Percentiles rank a stretch among this genome's conserved stretches.
These are phyloP conservation scores for Chymomyza caudatula DNA, from an alignment of 2,888 invertebrate species.

Conservation along the genomic window DNA sequence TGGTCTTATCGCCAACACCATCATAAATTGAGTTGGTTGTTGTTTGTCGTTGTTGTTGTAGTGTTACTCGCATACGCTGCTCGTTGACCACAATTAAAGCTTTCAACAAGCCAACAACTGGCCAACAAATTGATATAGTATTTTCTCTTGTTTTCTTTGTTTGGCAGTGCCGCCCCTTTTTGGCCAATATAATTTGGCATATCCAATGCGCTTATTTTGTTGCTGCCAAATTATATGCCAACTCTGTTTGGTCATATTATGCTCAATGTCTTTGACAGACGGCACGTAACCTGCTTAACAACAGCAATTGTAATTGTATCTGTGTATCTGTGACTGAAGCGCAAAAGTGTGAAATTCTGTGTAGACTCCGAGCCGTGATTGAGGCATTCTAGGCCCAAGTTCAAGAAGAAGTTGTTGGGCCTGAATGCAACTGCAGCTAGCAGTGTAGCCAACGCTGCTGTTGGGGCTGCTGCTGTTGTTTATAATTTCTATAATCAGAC, in stretches of 20 bases:
- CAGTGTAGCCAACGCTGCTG: not conserved
- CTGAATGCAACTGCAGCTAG: not conserved
- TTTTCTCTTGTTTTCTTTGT: not conserved
- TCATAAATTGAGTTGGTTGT: constrained; percentile 51
- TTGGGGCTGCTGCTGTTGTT: constrained; percentile 18
- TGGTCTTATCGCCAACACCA: constrained; percentile 61
- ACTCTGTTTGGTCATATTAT: not conserved
- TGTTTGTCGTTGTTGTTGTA: constrained; percentile 15
- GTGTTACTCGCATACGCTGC: constrained; percentile 45
- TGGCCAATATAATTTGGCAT: constrained; percentile 55
- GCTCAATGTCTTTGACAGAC: not conserved
- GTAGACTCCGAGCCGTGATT: constrained; percentile 38
- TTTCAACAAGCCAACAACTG: constrained; percentile 22
- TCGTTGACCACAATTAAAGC: constrained; percentile 54
- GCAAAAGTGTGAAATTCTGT: constrained; percentile 69
- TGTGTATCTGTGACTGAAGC: constrained; percentile 43
- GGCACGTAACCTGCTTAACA: not conserved
- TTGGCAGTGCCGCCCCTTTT: not conserved
- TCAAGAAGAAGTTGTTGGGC: not conserved
- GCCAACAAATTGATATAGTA: not conserved
- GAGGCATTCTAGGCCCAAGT: constrained; percentile 40
- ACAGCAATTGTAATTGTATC: not conserved
- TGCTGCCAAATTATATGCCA: constrained; percentile 57
- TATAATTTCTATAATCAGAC: constrained; percentile 78
- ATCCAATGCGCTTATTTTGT: constrained; percentile 62